Base-by-base conservation (phyloP, 1,140 invertebrate genomes). In the Drosophila tani region DNA sequence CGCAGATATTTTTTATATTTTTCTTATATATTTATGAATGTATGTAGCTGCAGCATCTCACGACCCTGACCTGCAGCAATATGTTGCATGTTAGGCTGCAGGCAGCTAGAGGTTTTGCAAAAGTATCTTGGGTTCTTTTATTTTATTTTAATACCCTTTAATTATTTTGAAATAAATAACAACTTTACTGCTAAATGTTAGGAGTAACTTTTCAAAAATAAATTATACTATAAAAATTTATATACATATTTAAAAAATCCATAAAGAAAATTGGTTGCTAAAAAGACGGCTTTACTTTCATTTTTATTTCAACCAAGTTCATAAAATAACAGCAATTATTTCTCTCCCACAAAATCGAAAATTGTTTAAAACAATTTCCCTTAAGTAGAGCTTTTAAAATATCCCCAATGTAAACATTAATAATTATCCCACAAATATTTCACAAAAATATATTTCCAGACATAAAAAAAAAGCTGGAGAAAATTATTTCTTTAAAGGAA, bases 11-110 rank as follows among this genome's bases (percentile, higher is more conserved):
- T 32, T 32, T 9, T 9, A 8, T 9, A 17, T 50, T n/a, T 24
- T 5, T 24, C 5, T 29, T 7, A 14, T 14, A 35, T 5, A 24
- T 17, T 45, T 17, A 11, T 35, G 35, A 29, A 38, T 35, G 35
- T 38, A 38, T 51, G 15, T 35, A 27, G 45, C 17, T 41, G 69
- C 53, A 45, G 40, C 55, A 73, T 43, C 32, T 19, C 19, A 53
- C 71, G 66, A 71, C 73, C 84, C 84, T 87, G 84, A 87, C 84
- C 84, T 41, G 73, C 81, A 88, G 77, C 84, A 88, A 87, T 84
- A 84, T 90, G 78, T 90, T 88, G 84, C 81, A 88, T 83, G 66
- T 83, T 83, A 46, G 56, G 49, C 35, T 46, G 32, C 56, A 41
- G 55, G 49, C 27, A 74, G 58, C 45, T 45, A 45, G 43, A 57